Evolutionary conservation across 2,797 vertebrate species (phyloP).

Genomic region (Anabacerthia variegaticeps): DNA sequence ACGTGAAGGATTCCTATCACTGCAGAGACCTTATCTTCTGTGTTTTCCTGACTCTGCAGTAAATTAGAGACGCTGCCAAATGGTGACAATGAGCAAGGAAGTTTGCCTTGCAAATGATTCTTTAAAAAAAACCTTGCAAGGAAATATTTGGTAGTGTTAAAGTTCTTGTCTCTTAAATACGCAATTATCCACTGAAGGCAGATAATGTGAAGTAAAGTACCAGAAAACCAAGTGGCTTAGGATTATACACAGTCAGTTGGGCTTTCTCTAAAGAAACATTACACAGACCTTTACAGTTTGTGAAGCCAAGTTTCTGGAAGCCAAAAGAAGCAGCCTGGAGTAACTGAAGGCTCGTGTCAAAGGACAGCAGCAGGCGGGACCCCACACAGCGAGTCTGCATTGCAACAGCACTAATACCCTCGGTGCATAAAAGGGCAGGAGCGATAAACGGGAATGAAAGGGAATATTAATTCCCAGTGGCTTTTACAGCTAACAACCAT

Average conservation of each 20-base stretch:
- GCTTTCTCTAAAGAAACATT: conserved; percentile 13
- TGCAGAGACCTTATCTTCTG: not conserved
- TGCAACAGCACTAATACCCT: not conserved
- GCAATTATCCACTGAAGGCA: not conserved
- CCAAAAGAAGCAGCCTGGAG: not conserved
- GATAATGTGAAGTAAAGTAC: not conserved
- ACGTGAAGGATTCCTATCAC: not conserved
- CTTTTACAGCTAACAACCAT: not conserved
- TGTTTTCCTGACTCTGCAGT: rapidly evolving
- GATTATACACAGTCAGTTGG: not conserved
- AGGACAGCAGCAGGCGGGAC: not conserved
- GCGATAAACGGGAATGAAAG: not conserved
- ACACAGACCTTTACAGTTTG: not conserved
- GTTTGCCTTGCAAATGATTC: not conserved
- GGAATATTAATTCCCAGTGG: not conserved
- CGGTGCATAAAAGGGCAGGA: not conserved
- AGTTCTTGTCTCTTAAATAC: not conserved
- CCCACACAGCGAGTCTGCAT: not conserved
- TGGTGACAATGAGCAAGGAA: not conserved
- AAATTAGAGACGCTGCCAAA: not conserved
- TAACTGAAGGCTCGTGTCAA: not conserved
- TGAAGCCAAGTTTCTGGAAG: not conserved
- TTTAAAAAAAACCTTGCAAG: not conserved
- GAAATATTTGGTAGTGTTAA: not conserved
- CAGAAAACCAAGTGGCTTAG: not conserved